A percentile compares a stretch with the other conserved stretches of the same genome.
Evolutionary conservation across 1,140 invertebrate species (phyloP).

Genomic region (Drosophila novamexicana): DNA sequence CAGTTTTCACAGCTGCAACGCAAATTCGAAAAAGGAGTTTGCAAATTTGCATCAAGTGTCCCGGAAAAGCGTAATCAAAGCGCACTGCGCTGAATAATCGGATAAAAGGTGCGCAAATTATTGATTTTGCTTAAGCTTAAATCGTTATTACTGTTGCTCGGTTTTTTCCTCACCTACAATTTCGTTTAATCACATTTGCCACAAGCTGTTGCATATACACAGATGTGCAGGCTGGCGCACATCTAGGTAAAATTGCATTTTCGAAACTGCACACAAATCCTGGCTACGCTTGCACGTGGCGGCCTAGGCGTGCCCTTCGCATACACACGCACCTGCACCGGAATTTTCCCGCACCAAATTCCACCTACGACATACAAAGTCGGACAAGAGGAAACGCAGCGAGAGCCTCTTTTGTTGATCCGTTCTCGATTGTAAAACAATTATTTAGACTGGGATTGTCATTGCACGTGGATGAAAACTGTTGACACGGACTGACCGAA

Average conservation of each 20-base stretch:
- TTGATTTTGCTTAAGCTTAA: slow-evolving; percentile 48
- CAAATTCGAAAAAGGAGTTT: slow-evolving; percentile 72
- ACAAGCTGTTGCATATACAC: slow-evolving; percentile 45
- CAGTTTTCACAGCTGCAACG: slow-evolving; percentile 76
- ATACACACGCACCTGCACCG: slow-evolving; percentile 26
- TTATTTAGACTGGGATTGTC: neutral
- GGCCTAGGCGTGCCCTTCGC: slow-evolving; percentile 28
- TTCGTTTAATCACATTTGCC: slow-evolving; percentile 21
- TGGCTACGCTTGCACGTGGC: slow-evolving; percentile 24
- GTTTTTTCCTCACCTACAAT: neutral
- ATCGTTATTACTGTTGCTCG: slow-evolving; percentile 1
- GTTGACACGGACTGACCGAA: too few species aligned
- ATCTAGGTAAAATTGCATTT: slow-evolving; percentile 1
- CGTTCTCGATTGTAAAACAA: neutral
- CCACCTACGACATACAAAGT: neutral
- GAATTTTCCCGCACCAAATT: slow-evolving; percentile 17
- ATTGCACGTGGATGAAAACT: neutral
- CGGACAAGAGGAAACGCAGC: neutral
- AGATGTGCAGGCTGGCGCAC: neutral
- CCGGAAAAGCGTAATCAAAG: slow-evolving; percentile 11
- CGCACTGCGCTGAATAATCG: slow-evolving; percentile 9
- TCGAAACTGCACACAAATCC: slow-evolving; percentile 14
- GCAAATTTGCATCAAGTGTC: slow-evolving; percentile 27
- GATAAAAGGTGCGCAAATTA: slow-evolving; percentile 50
- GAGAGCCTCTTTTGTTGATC: neutral